Conservation (phyloP, 1,140 invertebrate genomes). For the Aphelenchoides fujianensis region DNA sequence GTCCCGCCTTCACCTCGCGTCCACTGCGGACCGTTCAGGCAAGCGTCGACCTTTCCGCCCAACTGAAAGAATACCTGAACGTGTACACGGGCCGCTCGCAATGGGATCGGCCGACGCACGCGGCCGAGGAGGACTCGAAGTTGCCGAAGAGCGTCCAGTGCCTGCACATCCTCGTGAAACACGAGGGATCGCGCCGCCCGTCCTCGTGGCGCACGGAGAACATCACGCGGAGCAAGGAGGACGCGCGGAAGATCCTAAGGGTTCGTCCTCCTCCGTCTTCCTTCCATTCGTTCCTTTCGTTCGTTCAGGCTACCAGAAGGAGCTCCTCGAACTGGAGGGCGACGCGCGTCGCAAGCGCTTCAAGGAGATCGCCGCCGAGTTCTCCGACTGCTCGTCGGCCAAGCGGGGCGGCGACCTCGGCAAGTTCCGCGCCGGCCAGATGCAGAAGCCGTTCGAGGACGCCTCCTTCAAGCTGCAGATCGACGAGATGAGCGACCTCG, state of each 20-base stretch:
- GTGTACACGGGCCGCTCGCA: slow-evolving; percentile 93
- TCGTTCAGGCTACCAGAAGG: slow-evolving; percentile 64
- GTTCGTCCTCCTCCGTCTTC: too few species aligned
- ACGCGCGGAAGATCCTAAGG: slow-evolving; percentile 79
- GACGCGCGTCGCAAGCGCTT: slow-evolving; percentile 68
- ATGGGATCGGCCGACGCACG: slow-evolving; percentile 87
- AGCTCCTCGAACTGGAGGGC: slow-evolving; percentile 75
- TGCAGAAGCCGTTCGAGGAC: slow-evolving; percentile 96
- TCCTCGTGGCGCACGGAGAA: slow-evolving; percentile 89
- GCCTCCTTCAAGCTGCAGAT: slow-evolving; percentile 87
- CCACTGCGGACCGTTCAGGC: too few species aligned
- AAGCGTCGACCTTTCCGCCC: too few species aligned
- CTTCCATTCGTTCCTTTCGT: slow-evolving; percentile 9
- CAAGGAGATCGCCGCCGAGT: slow-evolving; percentile 80
- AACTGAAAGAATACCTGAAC: too few species aligned
- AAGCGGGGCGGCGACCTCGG: slow-evolving; percentile 90
- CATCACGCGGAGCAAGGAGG: slow-evolving; percentile 85
- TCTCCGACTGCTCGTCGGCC: slow-evolving; percentile 93
- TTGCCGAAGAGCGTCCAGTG: slow-evolving; percentile 74
- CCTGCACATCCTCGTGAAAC: slow-evolving; percentile 93
- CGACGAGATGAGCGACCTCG: slow-evolving; percentile 84
- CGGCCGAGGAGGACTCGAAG: slow-evolving; percentile 65
- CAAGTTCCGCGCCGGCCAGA: slow-evolving; percentile 82
- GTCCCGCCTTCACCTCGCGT: too few species aligned
- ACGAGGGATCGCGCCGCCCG: slow-evolving; percentile 77